Conservation (phyloP, 2,797 vertebrate species). For the Falco concolor region DNA sequence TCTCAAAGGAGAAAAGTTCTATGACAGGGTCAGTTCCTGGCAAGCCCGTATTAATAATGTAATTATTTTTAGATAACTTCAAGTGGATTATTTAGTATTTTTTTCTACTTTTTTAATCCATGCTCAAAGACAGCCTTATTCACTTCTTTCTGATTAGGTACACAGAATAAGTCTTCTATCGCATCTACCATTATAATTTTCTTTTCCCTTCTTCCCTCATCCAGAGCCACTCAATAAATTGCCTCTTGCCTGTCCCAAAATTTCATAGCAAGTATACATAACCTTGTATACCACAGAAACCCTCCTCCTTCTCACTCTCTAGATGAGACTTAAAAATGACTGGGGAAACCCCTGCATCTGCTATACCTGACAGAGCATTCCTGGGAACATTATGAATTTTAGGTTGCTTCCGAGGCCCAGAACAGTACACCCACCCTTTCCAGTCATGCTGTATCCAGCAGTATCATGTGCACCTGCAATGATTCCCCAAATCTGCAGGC, state of each 20-base stretch:
- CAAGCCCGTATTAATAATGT: background rate
- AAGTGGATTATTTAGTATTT: background rate
- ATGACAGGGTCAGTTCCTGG: background rate
- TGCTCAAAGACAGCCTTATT: background rate
- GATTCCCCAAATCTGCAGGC: background rate
- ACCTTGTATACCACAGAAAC: background rate
- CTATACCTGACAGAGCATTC: fast-evolving
- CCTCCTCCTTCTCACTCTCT: background rate
- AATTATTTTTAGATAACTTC: background rate
- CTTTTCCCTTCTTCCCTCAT: background rate
- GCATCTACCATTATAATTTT: background rate
- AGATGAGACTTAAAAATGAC: background rate
- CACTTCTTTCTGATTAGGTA: background rate
- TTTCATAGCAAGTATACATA: background rate
- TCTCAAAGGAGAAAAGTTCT: background rate
- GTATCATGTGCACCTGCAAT: background rate
- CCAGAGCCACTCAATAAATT: background rate
- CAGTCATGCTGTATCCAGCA: background rate
- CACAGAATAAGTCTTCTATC: background rate
- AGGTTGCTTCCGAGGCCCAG: background rate
- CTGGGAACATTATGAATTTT: background rate
- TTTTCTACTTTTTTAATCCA: background rate
- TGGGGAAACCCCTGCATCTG: background rate
- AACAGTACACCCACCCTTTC: background rate
- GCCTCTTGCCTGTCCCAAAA: background rate